A percentile compares a stretch with the other conserved stretches of the same genome.
phyloP scores from a whole-genome alignment of 2,888 invertebrate species.

The Andrena flavipes region DNA sequence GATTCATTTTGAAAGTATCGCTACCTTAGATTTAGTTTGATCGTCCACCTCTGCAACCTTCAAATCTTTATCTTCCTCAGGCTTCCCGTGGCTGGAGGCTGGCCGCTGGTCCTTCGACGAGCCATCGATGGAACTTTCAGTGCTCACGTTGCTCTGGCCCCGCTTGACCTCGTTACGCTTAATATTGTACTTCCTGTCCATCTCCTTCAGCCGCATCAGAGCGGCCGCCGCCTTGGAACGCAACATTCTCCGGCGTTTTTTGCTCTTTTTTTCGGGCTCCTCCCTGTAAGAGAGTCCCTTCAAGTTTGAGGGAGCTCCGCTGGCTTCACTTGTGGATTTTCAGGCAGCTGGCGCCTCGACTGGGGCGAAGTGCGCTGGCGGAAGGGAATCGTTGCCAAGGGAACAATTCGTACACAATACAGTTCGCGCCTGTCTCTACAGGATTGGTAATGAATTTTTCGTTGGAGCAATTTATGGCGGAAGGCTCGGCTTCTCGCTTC shows the following conservation, averaged over 20 bases:
- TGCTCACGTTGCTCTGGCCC: constrained; percentile 60
- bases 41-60: too few relatives aligned
- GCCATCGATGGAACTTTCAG: constrained; percentile 59
- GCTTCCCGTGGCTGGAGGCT: neutral
- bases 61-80: neutral
- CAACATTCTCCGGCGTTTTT: constrained; percentile 63
- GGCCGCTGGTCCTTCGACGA: constrained; percentile 6
- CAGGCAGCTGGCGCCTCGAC: neutral
- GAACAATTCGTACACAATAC: constrained; percentile 51
- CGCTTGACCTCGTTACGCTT: constrained; percentile 56
- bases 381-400: constrained; percentile 50
- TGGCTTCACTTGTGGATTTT: constrained; percentile 61
- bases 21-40: constrained; percentile 21
- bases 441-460: neutral
- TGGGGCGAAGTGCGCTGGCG: constrained; percentile 19
- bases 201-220: constrained; percentile 76
- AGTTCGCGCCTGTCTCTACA: neutral
- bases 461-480: too few relatives aligned
- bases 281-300: neutral
- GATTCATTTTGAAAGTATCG: neutral
- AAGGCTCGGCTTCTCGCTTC: too few relatives aligned
- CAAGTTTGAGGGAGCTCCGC: constrained; percentile 28
- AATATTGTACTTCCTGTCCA: constrained; percentile 78
- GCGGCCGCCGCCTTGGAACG: constrained; percentile 77
- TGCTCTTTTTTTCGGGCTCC: neutral